These are phyloP conservation scores for Drosophila ananassae DNA, from an alignment of 1,140 invertebrate genomes.

Conservation along the genomic window DNA sequence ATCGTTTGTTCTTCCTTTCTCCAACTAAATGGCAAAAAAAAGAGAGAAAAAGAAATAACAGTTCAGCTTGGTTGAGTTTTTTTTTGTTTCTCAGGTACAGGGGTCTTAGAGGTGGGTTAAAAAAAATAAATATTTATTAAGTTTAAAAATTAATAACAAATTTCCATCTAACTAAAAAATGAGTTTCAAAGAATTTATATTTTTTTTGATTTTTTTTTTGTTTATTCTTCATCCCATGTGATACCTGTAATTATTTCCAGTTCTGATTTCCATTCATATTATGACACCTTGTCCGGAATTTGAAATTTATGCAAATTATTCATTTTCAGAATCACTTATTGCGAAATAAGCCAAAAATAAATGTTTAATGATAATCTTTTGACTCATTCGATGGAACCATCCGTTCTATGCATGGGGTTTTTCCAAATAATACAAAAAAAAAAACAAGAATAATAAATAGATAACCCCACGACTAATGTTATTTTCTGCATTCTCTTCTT, in stretches of 20 bases:
- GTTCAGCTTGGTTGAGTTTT: slow-evolving; percentile 8
- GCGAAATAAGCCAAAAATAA: slow-evolving; percentile 44
- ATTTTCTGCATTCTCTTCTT: slow-evolving; percentile 36
- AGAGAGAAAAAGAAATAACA: slow-evolving; percentile 11
- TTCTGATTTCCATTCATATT: slow-evolving; percentile 23
- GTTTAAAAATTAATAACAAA: no score
- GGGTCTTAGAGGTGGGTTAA: no score
- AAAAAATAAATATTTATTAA: no score
- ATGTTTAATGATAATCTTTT: slow-evolving; percentile 38
- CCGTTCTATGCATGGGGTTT: slow-evolving; percentile 36
- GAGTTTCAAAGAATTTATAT: no score
- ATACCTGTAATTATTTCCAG: slow-evolving; percentile 35
- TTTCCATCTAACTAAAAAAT: no score
- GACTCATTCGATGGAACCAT: slow-evolving; percentile 22
- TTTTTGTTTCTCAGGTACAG: no score
- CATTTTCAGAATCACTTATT: slow-evolving; percentile 23
- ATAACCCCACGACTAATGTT: slow-evolving; percentile 29
- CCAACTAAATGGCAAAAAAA: slow-evolving; percentile 5
- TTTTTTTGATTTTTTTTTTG: no score
- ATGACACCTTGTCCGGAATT: slow-evolving; percentile 20
- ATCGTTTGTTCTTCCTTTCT: slow-evolving; percentile 35
- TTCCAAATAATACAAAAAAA: not conserved
- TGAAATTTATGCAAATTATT: slow-evolving; percentile 33
- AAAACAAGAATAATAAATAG: slow-evolving; percentile 3
- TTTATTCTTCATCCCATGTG: no score